Conservation (phyloP, 2,797 vertebrate species). For the Leptodactylus fallax region DNA sequence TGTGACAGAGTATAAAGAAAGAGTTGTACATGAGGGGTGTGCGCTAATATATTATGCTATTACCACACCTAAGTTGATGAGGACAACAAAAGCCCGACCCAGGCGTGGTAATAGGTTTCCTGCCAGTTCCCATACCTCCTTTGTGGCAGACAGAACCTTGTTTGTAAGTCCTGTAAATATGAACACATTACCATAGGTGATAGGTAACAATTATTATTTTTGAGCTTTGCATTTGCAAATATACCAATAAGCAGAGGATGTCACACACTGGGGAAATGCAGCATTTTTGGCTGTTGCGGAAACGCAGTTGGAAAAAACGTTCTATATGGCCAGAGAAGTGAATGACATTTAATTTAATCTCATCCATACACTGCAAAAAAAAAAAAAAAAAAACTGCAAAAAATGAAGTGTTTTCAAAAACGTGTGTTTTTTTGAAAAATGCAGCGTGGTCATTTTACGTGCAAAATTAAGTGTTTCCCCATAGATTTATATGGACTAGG, state of each 20-base stretch:
- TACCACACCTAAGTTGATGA: slow-evolving; percentile 49
- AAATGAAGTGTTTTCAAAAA: no score
- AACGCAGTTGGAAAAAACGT: no score
- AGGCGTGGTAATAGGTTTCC: slow-evolving; percentile 32
- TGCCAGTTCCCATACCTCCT: slow-evolving; percentile 35
- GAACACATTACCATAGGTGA: neutral
- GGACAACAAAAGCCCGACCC: slow-evolving; percentile 29
- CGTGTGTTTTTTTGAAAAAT: no score
- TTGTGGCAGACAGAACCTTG: neutral
- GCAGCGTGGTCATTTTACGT: no score
- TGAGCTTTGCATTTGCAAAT: neutral
- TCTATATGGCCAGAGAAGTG: no score
- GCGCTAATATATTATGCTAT: slow-evolving; percentile 4
- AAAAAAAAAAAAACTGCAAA: no score
- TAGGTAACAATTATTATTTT: neutral
- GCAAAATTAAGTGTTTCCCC: no score
- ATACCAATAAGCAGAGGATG: neutral
- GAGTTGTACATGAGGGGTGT: neutral
- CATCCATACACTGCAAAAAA: no score
- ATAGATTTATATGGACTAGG: no score
- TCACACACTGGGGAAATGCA: no score
- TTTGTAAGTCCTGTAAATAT: neutral
- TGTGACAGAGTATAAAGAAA: neutral
- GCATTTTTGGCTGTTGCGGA: no score
- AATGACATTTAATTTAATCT: no score